Evolutionary conservation across 2,888 invertebrate species (phyloP), one percentile per base, ranked within the genome.

Genomic region (Drosophila percnosoma): DNA sequence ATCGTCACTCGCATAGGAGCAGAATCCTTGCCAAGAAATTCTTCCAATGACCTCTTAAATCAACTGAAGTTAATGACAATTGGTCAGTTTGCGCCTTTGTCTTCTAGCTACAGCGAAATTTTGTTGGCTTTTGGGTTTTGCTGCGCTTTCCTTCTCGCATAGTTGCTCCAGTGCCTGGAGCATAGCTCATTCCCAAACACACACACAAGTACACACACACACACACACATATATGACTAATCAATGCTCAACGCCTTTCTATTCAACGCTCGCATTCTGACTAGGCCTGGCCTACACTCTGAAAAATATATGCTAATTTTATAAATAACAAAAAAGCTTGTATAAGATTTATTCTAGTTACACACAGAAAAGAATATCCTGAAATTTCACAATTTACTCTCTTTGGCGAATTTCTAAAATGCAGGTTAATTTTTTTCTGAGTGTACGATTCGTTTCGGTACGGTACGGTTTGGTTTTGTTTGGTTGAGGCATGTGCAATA

Each of bases 211-310:
- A 42, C 42, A 13, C 36, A 36, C 45, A 64, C 36, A 36, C 45
- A 64, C 67, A 72, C 10, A 13, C 13, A 36, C 36, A 64, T 61
- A 72, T 82, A 80, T 90, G 84, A 89, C 87, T 85, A 91, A 92
- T 91, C 87, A 85, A 91, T 86, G 68, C 60, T 77, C 74, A 80
- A 90, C 88, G 90, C 81, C 89, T 90, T 77, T 76, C 77, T 76
- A 64, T 72, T 60, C 59, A 57, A 59, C 55, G 63, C 24, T 55
- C 60, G 67, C 55, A 68, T 76, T 76, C 75, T 70, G 72, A 66
- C 58, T 68, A 61, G 60, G 71, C 64, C 68, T 52, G 24, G 55
- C 27, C 53, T 29, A 45, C 45, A 45, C 24, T 45, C 7, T 8
- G 45, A 45, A 45, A 45, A 45, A 45, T 21, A 15, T 24, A 7